Percentiles rank a stretch among this genome's conserved stretches.
These are phyloP conservation scores for Galeopterus variegatus DNA, from an alignment of 2,113 vertebrate species.

Conservation along the genomic window DNA sequence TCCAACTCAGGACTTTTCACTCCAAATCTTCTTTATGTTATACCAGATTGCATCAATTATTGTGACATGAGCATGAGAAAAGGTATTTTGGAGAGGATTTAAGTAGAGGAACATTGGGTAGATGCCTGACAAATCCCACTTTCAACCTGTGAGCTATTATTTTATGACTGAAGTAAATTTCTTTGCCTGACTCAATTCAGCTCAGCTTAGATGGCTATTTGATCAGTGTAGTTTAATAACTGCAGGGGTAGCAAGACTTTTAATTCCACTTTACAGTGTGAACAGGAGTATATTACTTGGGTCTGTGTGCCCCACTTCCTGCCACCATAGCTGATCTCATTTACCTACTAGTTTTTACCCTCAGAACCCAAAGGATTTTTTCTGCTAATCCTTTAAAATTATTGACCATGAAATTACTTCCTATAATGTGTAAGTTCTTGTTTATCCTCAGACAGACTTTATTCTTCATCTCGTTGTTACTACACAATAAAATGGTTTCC, in stretches of 20 bases:
- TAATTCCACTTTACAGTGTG: background rate
- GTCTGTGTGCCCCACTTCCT: background rate
- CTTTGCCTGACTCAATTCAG: conserved; percentile 2
- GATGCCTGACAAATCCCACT: background rate
- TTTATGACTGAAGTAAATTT: conserved; percentile 37
- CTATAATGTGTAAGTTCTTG: background rate
- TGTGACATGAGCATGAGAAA: background rate
- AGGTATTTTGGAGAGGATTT: background rate
- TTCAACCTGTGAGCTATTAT: background rate
- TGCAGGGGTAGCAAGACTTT: background rate
- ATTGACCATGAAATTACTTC: background rate
- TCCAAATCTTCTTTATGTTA: background rate
- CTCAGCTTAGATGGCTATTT: background rate
- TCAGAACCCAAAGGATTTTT: background rate
- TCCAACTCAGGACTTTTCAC: background rate
- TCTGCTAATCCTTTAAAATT: conserved; percentile 11
- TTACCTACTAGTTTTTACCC: background rate
- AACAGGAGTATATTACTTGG: background rate
- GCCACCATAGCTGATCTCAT: background rate
- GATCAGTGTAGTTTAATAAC: background rate
- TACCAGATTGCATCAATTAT: background rate
- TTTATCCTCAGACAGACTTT: background rate
- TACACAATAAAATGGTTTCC: conserved; percentile 46
- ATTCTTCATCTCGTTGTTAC: background rate
- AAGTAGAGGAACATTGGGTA: background rate